Base-by-base conservation (phyloP, 2,113 vertebrate species). In the Spea bombifrons region DNA sequence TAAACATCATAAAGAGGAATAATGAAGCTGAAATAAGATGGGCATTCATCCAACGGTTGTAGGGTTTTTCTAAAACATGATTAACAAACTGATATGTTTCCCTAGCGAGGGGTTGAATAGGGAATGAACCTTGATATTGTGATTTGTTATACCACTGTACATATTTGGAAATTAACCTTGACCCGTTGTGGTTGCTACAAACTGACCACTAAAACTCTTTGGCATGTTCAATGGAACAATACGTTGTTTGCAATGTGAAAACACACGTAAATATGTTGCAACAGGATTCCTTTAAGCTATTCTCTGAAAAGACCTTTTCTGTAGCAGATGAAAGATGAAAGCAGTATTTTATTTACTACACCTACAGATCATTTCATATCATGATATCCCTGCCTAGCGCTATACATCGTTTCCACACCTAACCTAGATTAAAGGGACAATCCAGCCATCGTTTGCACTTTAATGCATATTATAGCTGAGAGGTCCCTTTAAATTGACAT, bases 111-210 rank as follows among this genome's bases (percentile, higher is more conserved):
- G 15, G 59, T 13, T 61, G 15, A 64, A 16, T 64, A 15, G 2
- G n/a, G n/a, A n/a, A 17, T 16, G 13, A n/a, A 12, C 43, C 50
- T 76, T 7, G 48, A 55, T 67, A 15, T 10, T 76, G 74, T 76
- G 74, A 48, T 67, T 4, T 46, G 15, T 67, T 67, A n/a, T n/a
- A 75, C 73, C 73, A 66, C 73, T 75, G 15, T 44, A 52, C 48
- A 75, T 66, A 75, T 65, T 75, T 75, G 49, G 66, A 50, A 66
- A 44, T 66, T 66, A 75, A 75, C 64, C 74, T 76, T 76, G 50
- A 66, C 74, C 49, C 57, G 66, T 66, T 75, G 73, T 66, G 74
- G 74, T 66, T 67, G 3, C 49, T 67, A 52, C 64, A 67, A 16
- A 67, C 8, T 66, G 48, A 76, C 74, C 73, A 75, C 73, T 75